Evolutionary conservation across 2,113 vertebrate genomes (phyloP), one percentile per base, ranked within the genome.

Genomic region (Sakesphorus luctuosus): DNA sequence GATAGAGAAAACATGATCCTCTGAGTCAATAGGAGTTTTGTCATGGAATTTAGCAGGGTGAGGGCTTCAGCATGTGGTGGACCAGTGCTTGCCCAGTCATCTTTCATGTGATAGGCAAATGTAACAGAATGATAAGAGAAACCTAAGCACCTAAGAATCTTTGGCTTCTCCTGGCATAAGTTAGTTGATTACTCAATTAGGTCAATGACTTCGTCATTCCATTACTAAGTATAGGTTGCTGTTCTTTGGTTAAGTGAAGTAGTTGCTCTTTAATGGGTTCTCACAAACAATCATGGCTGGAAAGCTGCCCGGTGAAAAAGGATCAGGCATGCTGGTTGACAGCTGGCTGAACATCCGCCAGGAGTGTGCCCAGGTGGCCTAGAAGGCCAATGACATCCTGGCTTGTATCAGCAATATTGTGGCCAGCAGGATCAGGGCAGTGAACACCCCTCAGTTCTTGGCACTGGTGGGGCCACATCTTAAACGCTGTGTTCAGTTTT

Each of bases 161-260:
- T 75, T 75, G 58, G 81, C 71, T 79, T 92, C 53, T 89, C 33
- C 46, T 91, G 50, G 23, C 7, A 1, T 52, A 71, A 52, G 18
- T 73, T 28, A 80, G 35, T 84, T 75, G 36, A 62, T 77, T 89
- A n/a, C 73, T 68, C 52, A 79, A 84, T 44, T 44, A 77, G 49
- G 56, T 76, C 50, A 53, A 50, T 26, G 46, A 28, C 73, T 92
- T 72, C 49, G 58, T 93, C 87, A 87, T 68, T 76, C 50, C 73
- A 61, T 84, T 94, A 26, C 94, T 94, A 83, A 96, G 33, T 81
- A 89, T 87, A 96, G 66, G 31, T 81, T 50, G 77, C 43, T 86
- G 33, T 38, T 69, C 43, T 65, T 82, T 56, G 55, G 9, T 92
- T 78, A 62, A 6, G 6, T 67, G 79, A 77, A 61, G 65, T 78